Base-by-base conservation (phyloP, 2,888 invertebrate genomes). In the Opisthograptis luteolata region DNA sequence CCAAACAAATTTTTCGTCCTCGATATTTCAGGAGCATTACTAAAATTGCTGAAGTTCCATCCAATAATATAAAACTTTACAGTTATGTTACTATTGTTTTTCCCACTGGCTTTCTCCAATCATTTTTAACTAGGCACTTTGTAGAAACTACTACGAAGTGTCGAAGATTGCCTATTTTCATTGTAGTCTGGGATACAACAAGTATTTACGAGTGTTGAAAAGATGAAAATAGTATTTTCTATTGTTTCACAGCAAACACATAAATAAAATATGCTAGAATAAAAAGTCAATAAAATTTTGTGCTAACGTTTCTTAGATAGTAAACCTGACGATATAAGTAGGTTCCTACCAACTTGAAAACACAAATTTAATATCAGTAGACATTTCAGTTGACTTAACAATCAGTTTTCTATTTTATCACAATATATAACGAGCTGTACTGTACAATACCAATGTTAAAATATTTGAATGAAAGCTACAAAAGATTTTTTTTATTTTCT, bases 31-130 rank as follows among this genome's bases (percentile, higher is more conserved):
- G 10, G 3, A 32, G 24, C 13, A 13, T 13, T 2, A 6, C 14
- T 1, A 28, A 36, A 44, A 44, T 15, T 8, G 13, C 24, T 32
- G 6, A 49, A 45, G 27, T 31, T 50, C 24, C 7, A 4, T 19
- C n/a, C 25, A 43, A 41, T 43, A 41, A 30, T 31, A 55, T 55
- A 39, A 56, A 52, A 39, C 19, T 47, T 40, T 24, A 47, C 20
- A 24, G 30, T 47, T 19, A 44, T 53, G 27, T 37, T 25, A 10
- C 41, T 44, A 47, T 53, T 57, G 52, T 57, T 50, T 45, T 37
- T 37, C 19, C 28, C 13, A 2, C 20, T 8, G 30, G 13, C 40
- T 57, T 43, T 57, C 46, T 24, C 41, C 46, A 43, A 43, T 49
- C 20, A 48, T 42, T 45, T 45, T 40, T 43, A 46, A 46, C 42